Conservation (phyloP, 2,113 vertebrate genomes). For the Amphiprion percula region DNA sequence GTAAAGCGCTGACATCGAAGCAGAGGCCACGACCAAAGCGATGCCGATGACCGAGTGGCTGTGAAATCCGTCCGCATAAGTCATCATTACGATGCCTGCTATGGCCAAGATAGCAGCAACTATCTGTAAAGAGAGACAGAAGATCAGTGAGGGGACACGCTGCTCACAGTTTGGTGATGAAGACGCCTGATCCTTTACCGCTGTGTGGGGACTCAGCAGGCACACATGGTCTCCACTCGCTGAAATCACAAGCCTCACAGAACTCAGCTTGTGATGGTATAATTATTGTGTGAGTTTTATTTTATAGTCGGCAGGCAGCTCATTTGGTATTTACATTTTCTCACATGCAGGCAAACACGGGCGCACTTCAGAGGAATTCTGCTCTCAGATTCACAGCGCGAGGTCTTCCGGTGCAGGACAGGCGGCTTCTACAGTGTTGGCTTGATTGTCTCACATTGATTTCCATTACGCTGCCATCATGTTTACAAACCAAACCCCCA, state of each 20-base stretch:
- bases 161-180: constrained; percentile 56
- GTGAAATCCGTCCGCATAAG: constrained; percentile 96
- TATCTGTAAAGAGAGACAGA: constrained; percentile 84
- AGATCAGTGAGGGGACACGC: constrained; percentile 48
- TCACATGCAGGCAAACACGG: neutral
- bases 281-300: constrained; percentile 27
- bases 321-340: neutral
- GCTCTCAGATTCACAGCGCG: constrained; percentile 13
- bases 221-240: constrained; percentile 48
- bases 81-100: constrained; percentile 98
- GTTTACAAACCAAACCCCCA: constrained; percentile 60
- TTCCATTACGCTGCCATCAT: constrained; percentile 45
- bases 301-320: constrained; percentile 19
- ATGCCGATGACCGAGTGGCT: constrained; percentile 97
- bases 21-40: constrained; percentile 94
- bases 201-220: constrained; percentile 47
- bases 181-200: constrained; percentile 33
- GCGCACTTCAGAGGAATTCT: neutral
- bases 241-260: constrained; percentile 37
- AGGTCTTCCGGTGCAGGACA: constrained; percentile 16
- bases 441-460: constrained; percentile 66
- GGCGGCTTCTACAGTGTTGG: constrained; percentile 29
- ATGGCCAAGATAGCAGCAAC: constrained; percentile 98
- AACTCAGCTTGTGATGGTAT: constrained; percentile 20
- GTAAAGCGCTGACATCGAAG: constrained; percentile 95